Base-by-base conservation (phyloP, 2,113 vertebrate genomes). In the Corvus cornix region DNA sequence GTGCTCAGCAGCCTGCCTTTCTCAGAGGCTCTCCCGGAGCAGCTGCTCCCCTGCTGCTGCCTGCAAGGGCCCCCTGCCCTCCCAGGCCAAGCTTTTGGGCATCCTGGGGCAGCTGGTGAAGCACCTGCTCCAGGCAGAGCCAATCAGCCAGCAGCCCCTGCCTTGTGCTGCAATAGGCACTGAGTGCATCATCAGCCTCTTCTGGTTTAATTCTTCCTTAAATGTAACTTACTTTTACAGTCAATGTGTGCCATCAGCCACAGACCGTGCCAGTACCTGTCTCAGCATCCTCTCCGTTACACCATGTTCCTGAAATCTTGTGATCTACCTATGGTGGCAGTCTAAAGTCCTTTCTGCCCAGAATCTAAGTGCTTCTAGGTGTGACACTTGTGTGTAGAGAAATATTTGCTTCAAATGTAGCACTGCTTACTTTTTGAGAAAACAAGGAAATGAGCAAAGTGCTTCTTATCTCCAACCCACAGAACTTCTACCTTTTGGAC, bases 321-420 rank as follows among this genome's bases (percentile, higher is more conserved):
- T 31, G 22, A 53, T 37, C 27, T 44, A 18, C 0, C 0, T 39
- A 31, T 18, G 59, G 13, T 4, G 10, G 13, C 43, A 69, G 27
- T 46, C 26, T 74, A 11, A 84, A 70, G n/a, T 20, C 30, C 13
- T 19, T 78, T 75, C 60, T 24, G 53, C 7, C 17, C 10, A 23
- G 23, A 44, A 30, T 19, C 19, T 46, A 16, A 86, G 21, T 20
- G n/a, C 20, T 94, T 52, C 19, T 60, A 27, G 2, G 23, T 28
- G 12, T 39, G 22, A 58, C 51, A 37, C 13, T 11, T 23, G 26
- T 7, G 3, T 17, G 7, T 1, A 22, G 2, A 35, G 17, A 87
- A 78, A 78, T 41, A 68, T 4, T 43, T 77, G 31, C 33, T 73
- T 84, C 37, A 89, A 89, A 79, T 37, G 2, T 37, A 87, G 10